phyloP scores from a whole-genome alignment of 2,113 vertebrate species.

The Silurus meridionalis region DNA sequence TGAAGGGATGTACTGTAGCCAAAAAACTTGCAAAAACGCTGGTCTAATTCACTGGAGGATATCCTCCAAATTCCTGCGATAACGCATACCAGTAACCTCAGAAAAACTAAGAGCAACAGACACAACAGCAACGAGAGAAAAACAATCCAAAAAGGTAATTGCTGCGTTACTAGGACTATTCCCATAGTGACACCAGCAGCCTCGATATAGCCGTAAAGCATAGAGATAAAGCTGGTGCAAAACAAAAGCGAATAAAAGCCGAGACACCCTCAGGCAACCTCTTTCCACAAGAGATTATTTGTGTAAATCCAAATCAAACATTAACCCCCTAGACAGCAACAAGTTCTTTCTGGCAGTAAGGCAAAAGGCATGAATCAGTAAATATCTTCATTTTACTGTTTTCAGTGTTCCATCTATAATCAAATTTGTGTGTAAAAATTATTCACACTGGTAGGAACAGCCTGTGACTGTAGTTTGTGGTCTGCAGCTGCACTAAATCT shows the following conservation, averaged over 20 bases:
- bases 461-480: background rate
- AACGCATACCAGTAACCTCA: background rate
- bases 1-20: background rate
- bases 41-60: background rate
- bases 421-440: background rate
- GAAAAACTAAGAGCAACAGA: background rate
- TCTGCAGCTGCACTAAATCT: background rate
- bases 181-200: background rate
- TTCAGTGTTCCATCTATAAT: background rate
- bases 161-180: background rate
- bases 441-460: background rate
- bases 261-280: background rate
- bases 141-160: background rate
- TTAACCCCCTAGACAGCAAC: background rate
- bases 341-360: background rate
- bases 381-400: background rate
- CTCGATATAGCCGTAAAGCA: background rate
- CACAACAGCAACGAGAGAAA: background rate
- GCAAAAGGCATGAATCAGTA: background rate
- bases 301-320: background rate
- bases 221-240: background rate
- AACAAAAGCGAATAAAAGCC: background rate
- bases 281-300: constrained; percentile 1
- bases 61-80: background rate
- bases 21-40: background rate